Evolutionary conservation across 2,888 invertebrate genomes (phyloP), one percentile per base, ranked within the genome.

Genomic region (Epiperipatus broadwayi): DNA sequence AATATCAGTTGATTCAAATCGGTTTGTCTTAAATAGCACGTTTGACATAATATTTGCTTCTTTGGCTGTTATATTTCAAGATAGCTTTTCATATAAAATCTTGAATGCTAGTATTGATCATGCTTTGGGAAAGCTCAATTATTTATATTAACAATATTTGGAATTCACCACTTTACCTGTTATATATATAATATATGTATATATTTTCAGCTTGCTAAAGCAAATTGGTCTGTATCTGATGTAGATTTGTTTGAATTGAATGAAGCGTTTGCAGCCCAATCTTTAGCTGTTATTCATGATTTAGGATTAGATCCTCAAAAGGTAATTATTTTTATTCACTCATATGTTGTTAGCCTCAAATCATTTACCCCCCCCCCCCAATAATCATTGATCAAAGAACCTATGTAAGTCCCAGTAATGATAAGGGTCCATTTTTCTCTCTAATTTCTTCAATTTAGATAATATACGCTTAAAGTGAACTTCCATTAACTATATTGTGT

Each of bases 181-280:
- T n/a, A n/a, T n/a, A n/a, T n/a, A n/a, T n/a, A n/a, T 34, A 10
- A 21, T 14, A 19, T 10, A 21, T 3, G 35, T 8, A 21, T 5
- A 35, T 15, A 37, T 19, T 45, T 46, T n/a, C 47, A 60, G 61
- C 36, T 61, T 30, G 48, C 53, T 39, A 64, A 63, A 43, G 64
- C 64, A 7, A 55, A 54, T 2, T 65, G 65, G 66, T 46, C 47
- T 1, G 39, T 58, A 8, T 56, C 54, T 28, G 59, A 60, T 35
- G 63, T 67, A 4, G 66, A 67, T 46, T 44, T 66, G 43, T 64
- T 60, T 52, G 66, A 66, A 50, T 41, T 66, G 19, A 67, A 66
- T 46, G 66, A 66, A 49, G 66, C 66, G 3, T 66, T 67, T 51
- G 64, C 66, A 41, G 58, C 64, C 1, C 65, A 65, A 49, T 58